phyloP scores from a whole-genome alignment of 2,888 invertebrate genomes.

The Andrena praecox region DNA sequence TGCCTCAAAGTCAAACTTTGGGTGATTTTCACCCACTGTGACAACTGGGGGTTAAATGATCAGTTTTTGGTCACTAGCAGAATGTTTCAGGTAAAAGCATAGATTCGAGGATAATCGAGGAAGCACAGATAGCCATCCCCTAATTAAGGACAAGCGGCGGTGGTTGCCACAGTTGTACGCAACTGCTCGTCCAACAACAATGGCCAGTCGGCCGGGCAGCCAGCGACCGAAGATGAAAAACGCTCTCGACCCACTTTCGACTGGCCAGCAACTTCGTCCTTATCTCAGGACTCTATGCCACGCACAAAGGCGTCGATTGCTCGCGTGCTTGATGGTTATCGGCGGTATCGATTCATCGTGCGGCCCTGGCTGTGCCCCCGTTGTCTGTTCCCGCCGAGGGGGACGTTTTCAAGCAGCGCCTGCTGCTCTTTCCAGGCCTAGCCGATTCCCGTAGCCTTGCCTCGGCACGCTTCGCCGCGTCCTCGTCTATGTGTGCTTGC shows the following conservation, averaged over 20 bases:
- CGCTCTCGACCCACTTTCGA: slow-evolving; percentile 60
- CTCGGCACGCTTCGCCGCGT: slow-evolving; percentile 68
- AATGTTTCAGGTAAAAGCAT: too few relatives aligned
- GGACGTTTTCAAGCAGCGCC: slow-evolving; percentile 13
- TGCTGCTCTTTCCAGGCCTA: slow-evolving; percentile 39
- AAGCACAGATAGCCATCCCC: slow-evolving; percentile 28
- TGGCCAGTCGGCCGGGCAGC: slow-evolving; percentile 27
- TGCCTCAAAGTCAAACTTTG: too few relatives aligned
- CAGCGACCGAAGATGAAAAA: slow-evolving; percentile 53
- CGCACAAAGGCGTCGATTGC: slow-evolving; percentile 57
- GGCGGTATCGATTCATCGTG: slow-evolving; percentile 41
- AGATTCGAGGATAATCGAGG: neutral
- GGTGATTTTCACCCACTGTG: too few relatives aligned
- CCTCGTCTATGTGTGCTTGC: slow-evolving; percentile 49
- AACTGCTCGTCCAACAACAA: slow-evolving; percentile 53
- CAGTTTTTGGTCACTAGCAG: too few relatives aligned
- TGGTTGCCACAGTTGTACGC: slow-evolving; percentile 42
- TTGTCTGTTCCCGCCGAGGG: slow-evolving; percentile 28
- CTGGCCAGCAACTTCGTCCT: slow-evolving; percentile 12
- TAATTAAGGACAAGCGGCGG: slow-evolving; percentile 42
- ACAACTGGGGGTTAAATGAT: too few relatives aligned
- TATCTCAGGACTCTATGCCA: slow-evolving; percentile 36
- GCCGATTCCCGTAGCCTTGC: slow-evolving; percentile 70
- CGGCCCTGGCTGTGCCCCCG: slow-evolving; percentile 54
- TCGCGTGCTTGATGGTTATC: slow-evolving; percentile 59